A percentile compares a stretch with the other conserved stretches of the same genome.
phyloP scores from a whole-genome alignment of 37 sponge, comb jelly and placozoan species.

The Chondrosia reniformis region DNA sequence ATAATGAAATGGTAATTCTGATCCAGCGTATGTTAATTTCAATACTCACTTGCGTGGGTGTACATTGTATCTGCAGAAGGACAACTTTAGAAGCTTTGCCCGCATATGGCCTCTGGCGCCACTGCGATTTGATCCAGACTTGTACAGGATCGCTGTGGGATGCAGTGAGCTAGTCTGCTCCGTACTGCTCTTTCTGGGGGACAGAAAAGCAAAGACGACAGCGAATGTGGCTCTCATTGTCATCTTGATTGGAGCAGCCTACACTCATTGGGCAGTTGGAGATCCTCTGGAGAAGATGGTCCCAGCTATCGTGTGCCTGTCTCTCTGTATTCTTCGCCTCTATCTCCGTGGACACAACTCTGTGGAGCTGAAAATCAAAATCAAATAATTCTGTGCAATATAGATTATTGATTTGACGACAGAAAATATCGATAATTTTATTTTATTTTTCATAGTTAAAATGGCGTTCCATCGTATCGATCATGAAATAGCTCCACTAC shows the following conservation, averaged over 20 bases:
- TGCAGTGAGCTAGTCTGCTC: constrained; percentile 56
- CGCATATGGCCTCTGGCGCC: constrained; percentile 40
- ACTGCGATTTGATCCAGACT: constrained; percentile 48
- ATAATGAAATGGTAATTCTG: constrained; percentile 54
- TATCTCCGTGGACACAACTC: not conserved
- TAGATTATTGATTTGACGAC: too few species aligned
- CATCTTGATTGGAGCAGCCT: constrained; percentile 82
- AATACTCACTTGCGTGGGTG: not conserved
- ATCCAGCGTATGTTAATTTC: not conserved
- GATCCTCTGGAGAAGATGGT: constrained; percentile 43
- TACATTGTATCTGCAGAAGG: constrained; percentile 25
- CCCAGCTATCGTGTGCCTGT: constrained; percentile 27
- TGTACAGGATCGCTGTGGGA: constrained; percentile 62
- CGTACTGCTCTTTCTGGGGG: constrained; percentile 26
- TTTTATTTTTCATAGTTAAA: not conserved
- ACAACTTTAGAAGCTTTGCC: constrained; percentile 41
- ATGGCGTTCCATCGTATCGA: too few species aligned
- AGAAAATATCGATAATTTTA: not conserved
- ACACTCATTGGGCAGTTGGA: constrained; percentile 51
- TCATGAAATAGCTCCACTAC: too few species aligned
- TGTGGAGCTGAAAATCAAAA: constrained; percentile 5
- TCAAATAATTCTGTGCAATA: not conserved
- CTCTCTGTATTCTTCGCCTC: constrained; percentile 26
- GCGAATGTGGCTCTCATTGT: constrained; percentile 46
- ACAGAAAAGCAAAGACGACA: not conserved